Percentiles rank a stretch among this genome's conserved stretches.
Conservation (phyloP, 2,888 invertebrate genomes). For the Amphipyra berbera region DNA sequence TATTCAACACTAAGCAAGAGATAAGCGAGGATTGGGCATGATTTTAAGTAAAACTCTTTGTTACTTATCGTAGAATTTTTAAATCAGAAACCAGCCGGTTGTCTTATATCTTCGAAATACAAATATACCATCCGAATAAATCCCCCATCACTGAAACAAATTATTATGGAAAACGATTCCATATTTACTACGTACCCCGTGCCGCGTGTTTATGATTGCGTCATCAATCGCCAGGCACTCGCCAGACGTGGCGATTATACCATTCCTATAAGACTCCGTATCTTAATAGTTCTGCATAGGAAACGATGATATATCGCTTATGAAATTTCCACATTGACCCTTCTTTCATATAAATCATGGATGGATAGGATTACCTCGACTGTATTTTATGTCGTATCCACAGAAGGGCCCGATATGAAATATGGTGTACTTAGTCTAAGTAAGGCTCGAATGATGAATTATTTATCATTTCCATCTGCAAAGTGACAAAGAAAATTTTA, state of each 20-base stretch:
- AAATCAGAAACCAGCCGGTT: no score
- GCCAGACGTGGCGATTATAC: constrained; percentile 14
- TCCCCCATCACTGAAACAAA: constrained; percentile 16
- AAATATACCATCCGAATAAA: not conserved
- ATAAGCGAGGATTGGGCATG: no score
- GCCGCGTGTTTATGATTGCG: constrained; percentile 40
- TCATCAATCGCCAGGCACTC: constrained; percentile 25
- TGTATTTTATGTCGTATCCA: constrained; percentile 87
- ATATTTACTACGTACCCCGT: constrained; percentile 13
- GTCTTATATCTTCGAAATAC: not conserved
- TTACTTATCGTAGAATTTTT: no score
- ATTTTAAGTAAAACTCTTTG: no score
- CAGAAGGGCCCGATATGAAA: constrained; percentile 85
- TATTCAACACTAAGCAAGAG: no score
- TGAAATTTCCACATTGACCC: constrained; percentile 86
- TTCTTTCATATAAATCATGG: constrained; percentile 85
- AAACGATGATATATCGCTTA: constrained; percentile 79
- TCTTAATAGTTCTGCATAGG: constrained; percentile 75
- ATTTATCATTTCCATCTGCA: constrained; percentile 83
- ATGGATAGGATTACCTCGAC: constrained; percentile 86
- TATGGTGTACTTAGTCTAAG: constrained; percentile 87
- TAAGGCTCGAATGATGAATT: constrained; percentile 86
- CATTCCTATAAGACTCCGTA: constrained; percentile 41
- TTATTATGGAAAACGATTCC: constrained; percentile 26
- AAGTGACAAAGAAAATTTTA: constrained; percentile 77